Evolutionary conservation across 2,797 vertebrate genomes (phyloP).

Genomic region (Thunnus albacares): DNA sequence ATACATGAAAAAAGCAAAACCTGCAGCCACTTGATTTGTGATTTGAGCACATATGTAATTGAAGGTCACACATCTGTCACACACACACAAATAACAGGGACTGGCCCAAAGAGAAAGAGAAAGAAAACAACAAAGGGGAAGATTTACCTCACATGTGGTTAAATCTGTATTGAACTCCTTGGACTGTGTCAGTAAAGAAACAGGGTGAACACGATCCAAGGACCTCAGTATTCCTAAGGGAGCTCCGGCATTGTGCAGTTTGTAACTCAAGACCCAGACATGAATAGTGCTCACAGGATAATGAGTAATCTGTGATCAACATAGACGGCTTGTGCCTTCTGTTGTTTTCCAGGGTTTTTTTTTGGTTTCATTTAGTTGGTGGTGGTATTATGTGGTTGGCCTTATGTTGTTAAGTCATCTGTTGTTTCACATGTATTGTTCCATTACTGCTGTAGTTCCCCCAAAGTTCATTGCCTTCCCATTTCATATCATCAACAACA

Average conservation of each 20-base stretch:
- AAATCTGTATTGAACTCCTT: slow-evolving; percentile 58
- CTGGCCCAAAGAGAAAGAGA: slow-evolving; percentile 40
- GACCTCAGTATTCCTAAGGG: slow-evolving; percentile 51
- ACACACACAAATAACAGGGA: slow-evolving; percentile 66
- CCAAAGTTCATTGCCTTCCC: slow-evolving; percentile 34
- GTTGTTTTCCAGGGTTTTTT: slow-evolving; percentile 57
- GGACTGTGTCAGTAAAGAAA: slow-evolving; percentile 64
- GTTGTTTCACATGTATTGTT: slow-evolving; percentile 45
- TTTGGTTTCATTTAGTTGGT: slow-evolving; percentile 23
- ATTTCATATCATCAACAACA: slow-evolving; percentile 37
- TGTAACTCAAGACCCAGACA: slow-evolving; percentile 77
- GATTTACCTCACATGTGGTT: slow-evolving; percentile 74
- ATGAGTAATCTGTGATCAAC: slow-evolving; percentile 78
- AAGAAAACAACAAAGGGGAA: slow-evolving; percentile 57
- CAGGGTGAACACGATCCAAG: slow-evolving; percentile 76
- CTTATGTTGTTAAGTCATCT: slow-evolving; percentile 50
- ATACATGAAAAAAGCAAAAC: slow-evolving; percentile 31
- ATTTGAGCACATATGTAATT: slow-evolving; percentile 62
- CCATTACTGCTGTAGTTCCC: slow-evolving; percentile 29
- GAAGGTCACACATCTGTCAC: slow-evolving; percentile 74
- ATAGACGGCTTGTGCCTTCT: slow-evolving; percentile 70
- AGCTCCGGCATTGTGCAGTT: slow-evolving; percentile 69
- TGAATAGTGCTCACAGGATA: slow-evolving; percentile 76
- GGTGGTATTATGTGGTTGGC: slow-evolving; percentile 52
- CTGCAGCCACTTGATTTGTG: slow-evolving; percentile 36